These are phyloP conservation scores for Periplaneta americana DNA, from an alignment of 1,140 invertebrate genomes.

Conservation along the genomic window DNA sequence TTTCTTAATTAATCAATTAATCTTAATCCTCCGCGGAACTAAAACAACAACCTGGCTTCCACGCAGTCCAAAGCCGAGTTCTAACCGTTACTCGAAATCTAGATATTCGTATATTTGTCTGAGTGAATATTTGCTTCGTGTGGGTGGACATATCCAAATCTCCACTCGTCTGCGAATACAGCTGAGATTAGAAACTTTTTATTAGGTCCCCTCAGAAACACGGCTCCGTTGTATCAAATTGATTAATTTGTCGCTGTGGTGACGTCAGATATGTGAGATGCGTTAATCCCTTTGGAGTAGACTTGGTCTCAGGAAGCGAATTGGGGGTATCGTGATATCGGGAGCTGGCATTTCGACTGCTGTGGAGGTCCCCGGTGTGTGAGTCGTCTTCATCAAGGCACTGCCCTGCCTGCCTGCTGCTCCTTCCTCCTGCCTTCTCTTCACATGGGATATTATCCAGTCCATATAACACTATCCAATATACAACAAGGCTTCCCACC, in stretches of 20 bases:
- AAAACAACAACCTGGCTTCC: too few species aligned
- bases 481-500: neutral
- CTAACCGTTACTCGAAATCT: too few species aligned
- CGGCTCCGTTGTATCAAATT: neutral
- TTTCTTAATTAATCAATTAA: too few species aligned
- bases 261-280: neutral
- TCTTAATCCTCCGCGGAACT: too few species aligned
- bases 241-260: neutral
- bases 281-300: neutral
- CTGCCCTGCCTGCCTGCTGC: neutral
- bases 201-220: too few species aligned
- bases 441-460: neutral
- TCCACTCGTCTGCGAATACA: too few species aligned
- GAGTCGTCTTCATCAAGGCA: neutral
- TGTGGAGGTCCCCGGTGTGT: neutral
- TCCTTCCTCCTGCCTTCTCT: too few species aligned
- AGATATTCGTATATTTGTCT: too few species aligned
- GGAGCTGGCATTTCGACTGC: neutral
- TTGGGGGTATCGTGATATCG: neutral
- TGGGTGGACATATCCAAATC: too few species aligned
- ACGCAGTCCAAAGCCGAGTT: too few species aligned
- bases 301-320: neutral
- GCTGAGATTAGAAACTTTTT: too few species aligned
- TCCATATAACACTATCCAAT: neutral
- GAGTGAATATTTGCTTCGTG: too few species aligned